Evolutionary conservation across 2,888 invertebrate species (phyloP), one percentile per base, ranked within the genome.

Genomic region (Conistra vaccinii): DNA sequence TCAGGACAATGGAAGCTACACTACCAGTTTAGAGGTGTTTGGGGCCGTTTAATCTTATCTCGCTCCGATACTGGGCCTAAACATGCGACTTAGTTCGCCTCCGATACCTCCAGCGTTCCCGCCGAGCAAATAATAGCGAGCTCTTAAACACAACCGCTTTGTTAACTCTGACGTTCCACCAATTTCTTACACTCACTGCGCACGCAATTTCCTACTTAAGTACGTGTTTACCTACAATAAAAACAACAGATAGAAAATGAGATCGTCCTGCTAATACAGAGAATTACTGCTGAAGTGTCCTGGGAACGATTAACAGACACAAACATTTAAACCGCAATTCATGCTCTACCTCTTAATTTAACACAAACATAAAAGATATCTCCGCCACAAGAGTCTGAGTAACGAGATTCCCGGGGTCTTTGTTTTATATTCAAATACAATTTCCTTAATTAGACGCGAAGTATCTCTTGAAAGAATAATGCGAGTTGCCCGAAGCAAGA

Each of bases 401-500:
- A 92, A 92, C 88, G 88, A 89, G 88, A 88, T 92, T 87, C 84
- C 84, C 86, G 80, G 85, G 73, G 76, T 85, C 89, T 91, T 92
- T 92, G 90, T 91, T 93, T 91, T 88, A 91, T 92, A 92, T 93
- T 93, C 90, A 92, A 94, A 94, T 91, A 93, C 92, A 92, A 92
- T 94, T 93, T 92, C 88, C 91, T 92, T 94, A 94, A 94, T 95
- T 93, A 93, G 90, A 92, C 88, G 88, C 85, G 89, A 92, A 92
- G 90, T 92, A 92, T 91, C 90, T 89, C 89, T 83, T 90, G 89
- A 90, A 93, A 93, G 91, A 94, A 94, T 93, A 92, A 93, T 90
- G 91, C 80, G 87, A 90, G 90, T 89, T 88, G 90, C 89, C 89
- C 82, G 81, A 84, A 90, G 90, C 90, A 85, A 89, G 85, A 84